Conservation (phyloP, 2,797 vertebrate genomes). For the Adelosebastes latens region DNA sequence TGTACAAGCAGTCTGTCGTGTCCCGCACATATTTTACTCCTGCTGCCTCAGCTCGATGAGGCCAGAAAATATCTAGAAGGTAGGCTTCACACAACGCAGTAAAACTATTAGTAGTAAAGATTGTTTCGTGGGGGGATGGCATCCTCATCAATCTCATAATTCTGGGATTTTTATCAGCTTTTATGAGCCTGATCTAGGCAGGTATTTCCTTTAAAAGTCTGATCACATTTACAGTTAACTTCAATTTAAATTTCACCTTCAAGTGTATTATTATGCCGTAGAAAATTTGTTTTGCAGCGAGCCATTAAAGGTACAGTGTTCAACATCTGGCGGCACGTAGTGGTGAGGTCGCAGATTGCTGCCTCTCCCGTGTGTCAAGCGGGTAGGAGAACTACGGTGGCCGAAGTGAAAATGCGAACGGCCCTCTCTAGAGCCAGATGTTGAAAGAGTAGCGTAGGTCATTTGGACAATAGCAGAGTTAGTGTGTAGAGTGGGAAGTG, state of each 20-base stretch:
- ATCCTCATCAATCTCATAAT: neutral
- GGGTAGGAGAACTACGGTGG: too few species aligned
- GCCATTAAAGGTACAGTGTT: too few species aligned
- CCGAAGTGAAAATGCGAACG: too few species aligned
- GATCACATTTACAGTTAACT: neutral
- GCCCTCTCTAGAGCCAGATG: too few species aligned
- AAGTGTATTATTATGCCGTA: neutral
- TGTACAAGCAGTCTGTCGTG: neutral
- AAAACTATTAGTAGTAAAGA: neutral
- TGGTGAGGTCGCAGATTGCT: too few species aligned
- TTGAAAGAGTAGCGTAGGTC: too few species aligned
- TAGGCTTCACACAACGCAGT: neutral
- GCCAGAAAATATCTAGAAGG: neutral
- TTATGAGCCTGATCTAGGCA: neutral
- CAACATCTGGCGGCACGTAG: too few species aligned
- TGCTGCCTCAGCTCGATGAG: slow-evolving; percentile 19
- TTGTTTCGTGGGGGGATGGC: neutral
- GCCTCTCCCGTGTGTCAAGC: too few species aligned
- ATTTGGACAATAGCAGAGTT: too few species aligned
- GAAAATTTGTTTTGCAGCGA: neutral
- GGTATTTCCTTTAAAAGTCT: neutral
- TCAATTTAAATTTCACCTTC: neutral
- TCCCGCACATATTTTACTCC: neutral
- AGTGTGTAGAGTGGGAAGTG: too few species aligned
- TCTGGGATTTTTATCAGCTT: neutral